Evolutionary conservation across 2,113 vertebrate genomes (phyloP).

Genomic region (Etia nguti): DNA sequence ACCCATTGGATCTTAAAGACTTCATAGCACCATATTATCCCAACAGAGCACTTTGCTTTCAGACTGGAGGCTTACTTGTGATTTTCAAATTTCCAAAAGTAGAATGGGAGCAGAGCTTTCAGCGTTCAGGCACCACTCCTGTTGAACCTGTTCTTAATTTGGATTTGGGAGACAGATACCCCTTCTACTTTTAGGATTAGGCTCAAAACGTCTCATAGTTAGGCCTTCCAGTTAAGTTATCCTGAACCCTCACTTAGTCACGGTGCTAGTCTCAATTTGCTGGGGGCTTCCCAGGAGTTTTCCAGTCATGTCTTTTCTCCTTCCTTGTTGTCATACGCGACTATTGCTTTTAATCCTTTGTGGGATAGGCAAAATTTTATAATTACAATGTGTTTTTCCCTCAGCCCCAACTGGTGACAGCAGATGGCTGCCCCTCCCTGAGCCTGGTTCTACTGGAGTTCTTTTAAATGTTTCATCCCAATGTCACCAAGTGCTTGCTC

Average conservation of each 20-base stretch:
- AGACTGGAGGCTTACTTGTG: neutral
- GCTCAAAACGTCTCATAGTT: neutral
- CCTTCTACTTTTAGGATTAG: neutral
- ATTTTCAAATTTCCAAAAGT: neutral
- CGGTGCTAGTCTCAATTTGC: neutral
- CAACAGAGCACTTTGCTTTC: neutral
- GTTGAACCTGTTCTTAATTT: neutral
- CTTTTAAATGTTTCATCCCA: neutral
- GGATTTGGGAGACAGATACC: neutral
- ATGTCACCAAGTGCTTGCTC: too few species aligned
- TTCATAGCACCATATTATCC: neutral
- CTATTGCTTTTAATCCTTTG: neutral
- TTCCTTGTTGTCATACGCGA: neutral
- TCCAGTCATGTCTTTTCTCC: neutral
- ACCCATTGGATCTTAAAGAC: neutral
- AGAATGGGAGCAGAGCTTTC: neutral
- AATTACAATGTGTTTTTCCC: neutral
- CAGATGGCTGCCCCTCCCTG: neutral
- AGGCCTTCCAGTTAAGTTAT: neutral
- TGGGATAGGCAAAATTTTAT: too few species aligned
- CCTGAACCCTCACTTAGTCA: neutral
- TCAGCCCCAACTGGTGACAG: neutral
- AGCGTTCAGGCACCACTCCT: neutral
- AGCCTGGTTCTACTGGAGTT: neutral
- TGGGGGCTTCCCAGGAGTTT: neutral